Base-by-base conservation (phyloP, 2,113 vertebrate species). In the Equus quagga region DNA sequence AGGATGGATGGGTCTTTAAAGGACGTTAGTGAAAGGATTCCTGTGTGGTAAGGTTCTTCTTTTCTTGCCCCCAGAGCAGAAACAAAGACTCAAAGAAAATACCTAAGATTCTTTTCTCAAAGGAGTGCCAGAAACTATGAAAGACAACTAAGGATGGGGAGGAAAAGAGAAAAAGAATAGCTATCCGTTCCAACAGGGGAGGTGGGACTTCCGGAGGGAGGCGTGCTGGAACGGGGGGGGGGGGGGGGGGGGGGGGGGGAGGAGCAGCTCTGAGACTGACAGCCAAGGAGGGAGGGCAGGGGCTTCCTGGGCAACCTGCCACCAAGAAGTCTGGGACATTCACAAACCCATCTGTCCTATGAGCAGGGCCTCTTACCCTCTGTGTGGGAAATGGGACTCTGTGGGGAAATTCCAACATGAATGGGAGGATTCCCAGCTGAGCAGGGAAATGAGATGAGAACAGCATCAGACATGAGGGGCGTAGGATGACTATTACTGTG, bases 111-210 rank as follows among this genome's bases (percentile, higher is more conserved):
- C 23, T 62, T 56, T 65, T 4, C 33, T 14, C 23, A 46, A 41
- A 44, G 46, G 26, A 72, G 18, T 21, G 2, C 13, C 24, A 70
- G 54, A 33, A 21, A 18, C 7, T 3, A 1, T 21, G 2, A 8
- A 44, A 9, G 33, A 11, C 4, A 36, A 8, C 23, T 3, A 5
- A 0, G 1, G 28, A 23, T 3, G 4, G 0, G 8, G 2, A 46
- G 26, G 36, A 18, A 28, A 44, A 5, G 18, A 4, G 31, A 19
- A 4, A 28, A 18, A 17, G 8, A 46, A 0, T 1, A 10, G 4
- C 33, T n/a, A 7, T 26, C 6, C 21, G 3, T 41, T 46, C 10
- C 8, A 17, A 49, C 8, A 54, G 36, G 36, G 41, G 33, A 9
- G 2, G 13, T 0, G 5, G 24, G 13, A 6, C 13, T 4, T 4